phyloP scores from a whole-genome alignment of 1,140 invertebrate species.

The Heterodera carotae region DNA sequence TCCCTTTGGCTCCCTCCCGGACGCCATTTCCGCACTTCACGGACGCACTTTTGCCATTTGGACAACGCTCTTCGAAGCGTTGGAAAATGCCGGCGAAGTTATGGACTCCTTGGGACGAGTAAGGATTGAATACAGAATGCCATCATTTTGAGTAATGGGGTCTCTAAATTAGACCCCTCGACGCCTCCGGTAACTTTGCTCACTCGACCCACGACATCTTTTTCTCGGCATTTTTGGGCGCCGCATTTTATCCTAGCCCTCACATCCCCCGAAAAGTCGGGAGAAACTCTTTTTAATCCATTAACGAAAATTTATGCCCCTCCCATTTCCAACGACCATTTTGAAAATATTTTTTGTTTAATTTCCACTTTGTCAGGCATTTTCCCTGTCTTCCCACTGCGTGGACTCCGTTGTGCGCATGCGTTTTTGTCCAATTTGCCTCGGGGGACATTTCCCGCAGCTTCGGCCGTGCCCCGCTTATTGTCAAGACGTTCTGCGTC shows the following conservation, averaged over 20 bases:
- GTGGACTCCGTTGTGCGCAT: not conserved
- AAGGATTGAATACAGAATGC: no score
- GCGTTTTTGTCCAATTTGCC: slow-evolving; percentile 18
- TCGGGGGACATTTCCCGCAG: slow-evolving; percentile 1
- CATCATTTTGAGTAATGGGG: no score
- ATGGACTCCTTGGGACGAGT: slow-evolving; percentile 11
- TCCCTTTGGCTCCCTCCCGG: slow-evolving; percentile 21
- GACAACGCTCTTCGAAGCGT: slow-evolving; percentile 19
- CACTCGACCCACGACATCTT: no score
- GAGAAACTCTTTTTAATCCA: no score
- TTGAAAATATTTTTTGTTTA: no score
- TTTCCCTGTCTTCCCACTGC: slow-evolving; percentile 18
- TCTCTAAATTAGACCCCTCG: no score
- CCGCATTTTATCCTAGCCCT: no score
- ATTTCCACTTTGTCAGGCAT: not conserved
- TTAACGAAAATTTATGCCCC: not conserved
- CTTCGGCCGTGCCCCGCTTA: slow-evolving; percentile 10
- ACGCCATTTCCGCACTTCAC: not conserved
- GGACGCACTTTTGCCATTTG: slow-evolving; percentile 21
- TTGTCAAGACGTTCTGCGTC: slow-evolving; percentile 14
- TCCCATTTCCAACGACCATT: no score
- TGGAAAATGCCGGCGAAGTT: slow-evolving; percentile 12
- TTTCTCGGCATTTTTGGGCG: no score
- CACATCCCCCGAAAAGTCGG: no score
- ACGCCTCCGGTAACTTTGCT: no score